Evolutionary conservation across 2,797 vertebrate species (phyloP).

Genomic region (Rhinogobio ventralis): DNA sequence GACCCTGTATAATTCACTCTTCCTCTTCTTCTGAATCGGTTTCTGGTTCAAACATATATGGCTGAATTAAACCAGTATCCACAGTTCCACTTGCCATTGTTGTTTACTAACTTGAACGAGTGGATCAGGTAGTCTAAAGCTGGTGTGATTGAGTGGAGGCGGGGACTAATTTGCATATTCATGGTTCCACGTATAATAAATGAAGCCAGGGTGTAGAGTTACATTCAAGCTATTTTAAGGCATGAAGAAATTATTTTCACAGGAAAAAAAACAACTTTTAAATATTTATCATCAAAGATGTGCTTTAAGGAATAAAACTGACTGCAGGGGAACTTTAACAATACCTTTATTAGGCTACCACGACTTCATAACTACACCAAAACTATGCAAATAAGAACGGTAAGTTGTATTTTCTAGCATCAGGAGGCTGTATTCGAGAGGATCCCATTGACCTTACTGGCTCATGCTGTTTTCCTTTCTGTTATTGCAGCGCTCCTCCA

Average conservation of each 20-base stretch:
- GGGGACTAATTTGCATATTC: background rate
- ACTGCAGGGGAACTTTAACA: too few species aligned
- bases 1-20: background rate
- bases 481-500: background rate
- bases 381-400: background rate
- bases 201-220: background rate
- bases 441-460: conserved; percentile 27
- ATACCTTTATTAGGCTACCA: too few species aligned
- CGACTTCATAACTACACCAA: conserved; percentile 6
- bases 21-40: too few species aligned
- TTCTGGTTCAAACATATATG: background rate
- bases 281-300: too few species aligned
- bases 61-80: background rate
- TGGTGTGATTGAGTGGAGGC: background rate
- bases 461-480: conserved; percentile 16
- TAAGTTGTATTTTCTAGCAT: conserved; percentile 29
- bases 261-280: background rate
- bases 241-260: background rate
- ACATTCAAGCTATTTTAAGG: background rate
- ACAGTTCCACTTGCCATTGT: background rate
- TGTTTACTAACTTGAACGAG: background rate
- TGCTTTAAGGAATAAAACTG: too few species aligned
- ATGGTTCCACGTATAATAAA: background rate
- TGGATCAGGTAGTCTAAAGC: background rate
- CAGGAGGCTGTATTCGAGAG: conserved; percentile 56